phyloP scores from a whole-genome alignment of 2,797 vertebrate species.

The Simalia tracyae region DNA sequence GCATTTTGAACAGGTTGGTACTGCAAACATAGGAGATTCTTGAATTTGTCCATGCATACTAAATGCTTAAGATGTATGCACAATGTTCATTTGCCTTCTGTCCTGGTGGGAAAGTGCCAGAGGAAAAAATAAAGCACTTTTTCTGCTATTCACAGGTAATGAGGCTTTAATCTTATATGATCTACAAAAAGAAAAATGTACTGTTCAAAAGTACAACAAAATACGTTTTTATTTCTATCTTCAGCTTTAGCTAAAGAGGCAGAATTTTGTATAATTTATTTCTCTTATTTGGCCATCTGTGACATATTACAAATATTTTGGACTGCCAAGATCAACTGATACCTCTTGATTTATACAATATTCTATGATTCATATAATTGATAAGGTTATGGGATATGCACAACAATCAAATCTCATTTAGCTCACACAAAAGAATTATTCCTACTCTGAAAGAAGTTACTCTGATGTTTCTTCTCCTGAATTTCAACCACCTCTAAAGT shows the following conservation, averaged over 20 bases:
- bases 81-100: constrained; percentile 92
- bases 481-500: too few relatives aligned
- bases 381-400: not conserved
- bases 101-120: constrained; percentile 81
- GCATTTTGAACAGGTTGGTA: constrained; percentile 85
- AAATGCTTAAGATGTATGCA: constrained; percentile 88
- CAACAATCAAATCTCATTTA: not conserved
- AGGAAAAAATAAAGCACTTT: constrained; percentile 89
- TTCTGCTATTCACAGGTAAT: constrained; percentile 92
- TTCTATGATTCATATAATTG: not conserved
- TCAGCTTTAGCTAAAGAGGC: not conserved
- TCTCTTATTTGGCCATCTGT: not conserved
- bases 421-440: too few relatives aligned
- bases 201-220: constrained; percentile 48
- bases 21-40: constrained; percentile 86
- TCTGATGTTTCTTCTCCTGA: not conserved
- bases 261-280: not conserved
- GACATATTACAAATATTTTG: not conserved
- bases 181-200: constrained; percentile 58
- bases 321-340: not conserved
- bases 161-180: constrained; percentile 76
- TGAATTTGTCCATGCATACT: constrained; percentile 91
- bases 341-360: not conserved
- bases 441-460: too few relatives aligned
- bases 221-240: not conserved